phyloP scores from a whole-genome alignment of 2,797 vertebrate species.

The Geotrypetes seraphini region DNA sequence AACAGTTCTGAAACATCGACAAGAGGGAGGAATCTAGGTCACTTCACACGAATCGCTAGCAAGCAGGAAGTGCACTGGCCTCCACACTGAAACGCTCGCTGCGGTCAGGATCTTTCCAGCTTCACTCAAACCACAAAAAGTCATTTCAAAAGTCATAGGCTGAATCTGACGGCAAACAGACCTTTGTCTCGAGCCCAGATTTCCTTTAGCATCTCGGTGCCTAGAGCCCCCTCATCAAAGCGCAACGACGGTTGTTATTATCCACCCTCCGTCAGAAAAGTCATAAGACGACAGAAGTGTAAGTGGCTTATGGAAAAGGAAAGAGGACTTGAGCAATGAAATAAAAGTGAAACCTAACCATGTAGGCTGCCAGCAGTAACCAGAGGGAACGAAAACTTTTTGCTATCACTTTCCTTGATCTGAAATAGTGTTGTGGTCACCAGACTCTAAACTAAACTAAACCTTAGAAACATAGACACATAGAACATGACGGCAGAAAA shows the following conservation, averaged over 20 bases:
- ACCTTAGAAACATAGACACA: no score
- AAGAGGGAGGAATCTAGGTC: slow-evolving; percentile 25
- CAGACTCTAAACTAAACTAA: no score
- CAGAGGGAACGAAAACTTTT: no score
- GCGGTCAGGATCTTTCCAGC: slow-evolving; percentile 27
- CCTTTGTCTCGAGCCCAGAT: neutral
- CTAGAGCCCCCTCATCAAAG: neutral
- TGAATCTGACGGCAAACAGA: slow-evolving; percentile 8
- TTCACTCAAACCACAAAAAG: slow-evolving; percentile 38
- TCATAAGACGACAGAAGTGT: neutral
- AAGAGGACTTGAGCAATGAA: neutral
- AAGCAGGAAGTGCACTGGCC: slow-evolving; percentile 53
- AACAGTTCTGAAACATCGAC: neutral
- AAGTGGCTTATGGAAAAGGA: neutral
- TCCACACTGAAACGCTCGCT: slow-evolving; percentile 31
- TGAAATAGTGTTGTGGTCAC: no score
- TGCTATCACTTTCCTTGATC: no score
- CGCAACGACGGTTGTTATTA: neutral
- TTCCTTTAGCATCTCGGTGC: neutral
- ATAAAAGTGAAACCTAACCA: no score
- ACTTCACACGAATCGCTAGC: slow-evolving; percentile 25
- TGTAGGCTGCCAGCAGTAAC: no score
- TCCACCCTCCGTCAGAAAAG: neutral
- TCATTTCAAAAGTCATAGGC: slow-evolving; percentile 19
- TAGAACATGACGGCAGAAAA: no score